These are phyloP conservation scores for Myotis planiceps DNA, from an alignment of 2,797 vertebrate species.

Conservation along the genomic window DNA sequence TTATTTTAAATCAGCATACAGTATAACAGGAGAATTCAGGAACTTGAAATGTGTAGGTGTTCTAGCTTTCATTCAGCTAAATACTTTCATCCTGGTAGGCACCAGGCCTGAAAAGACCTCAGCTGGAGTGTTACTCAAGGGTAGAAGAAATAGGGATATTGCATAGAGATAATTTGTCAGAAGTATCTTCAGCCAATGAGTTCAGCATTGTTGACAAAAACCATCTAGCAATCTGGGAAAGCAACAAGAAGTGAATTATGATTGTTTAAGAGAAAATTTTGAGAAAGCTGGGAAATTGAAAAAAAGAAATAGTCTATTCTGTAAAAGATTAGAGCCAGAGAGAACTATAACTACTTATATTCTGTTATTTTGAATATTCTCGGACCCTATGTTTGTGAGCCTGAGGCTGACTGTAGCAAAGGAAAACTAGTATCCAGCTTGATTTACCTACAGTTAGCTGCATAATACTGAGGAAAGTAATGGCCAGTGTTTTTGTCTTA, in stretches of 20 bases:
- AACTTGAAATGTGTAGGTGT: conserved; percentile 9
- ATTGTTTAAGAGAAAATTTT: conserved; percentile 32
- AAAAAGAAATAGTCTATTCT: neutral
- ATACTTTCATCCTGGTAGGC: neutral
- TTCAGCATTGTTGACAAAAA: conserved; percentile 6
- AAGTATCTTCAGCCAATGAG: neutral
- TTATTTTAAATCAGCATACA: neutral
- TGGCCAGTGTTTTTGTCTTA: neutral
- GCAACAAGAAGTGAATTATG: neutral
- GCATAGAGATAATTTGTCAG: neutral
- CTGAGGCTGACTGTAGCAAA: neutral
- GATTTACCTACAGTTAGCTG: neutral
- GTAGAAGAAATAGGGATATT: neutral
- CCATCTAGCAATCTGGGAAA: neutral
- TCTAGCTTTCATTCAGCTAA: neutral
- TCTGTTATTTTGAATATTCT: conserved; percentile 34
- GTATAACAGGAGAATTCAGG: conserved; percentile 17
- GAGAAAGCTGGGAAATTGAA: neutral
- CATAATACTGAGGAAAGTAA: neutral
- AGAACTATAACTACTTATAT: neutral
- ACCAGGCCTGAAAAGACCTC: neutral
- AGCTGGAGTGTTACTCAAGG: neutral
- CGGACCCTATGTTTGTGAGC: neutral
- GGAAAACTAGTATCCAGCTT: conserved; percentile 23
- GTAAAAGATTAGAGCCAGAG: neutral